phyloP scores from a whole-genome alignment of 2,113 vertebrate genomes.

The Onychorhynchus coronatus region DNA sequence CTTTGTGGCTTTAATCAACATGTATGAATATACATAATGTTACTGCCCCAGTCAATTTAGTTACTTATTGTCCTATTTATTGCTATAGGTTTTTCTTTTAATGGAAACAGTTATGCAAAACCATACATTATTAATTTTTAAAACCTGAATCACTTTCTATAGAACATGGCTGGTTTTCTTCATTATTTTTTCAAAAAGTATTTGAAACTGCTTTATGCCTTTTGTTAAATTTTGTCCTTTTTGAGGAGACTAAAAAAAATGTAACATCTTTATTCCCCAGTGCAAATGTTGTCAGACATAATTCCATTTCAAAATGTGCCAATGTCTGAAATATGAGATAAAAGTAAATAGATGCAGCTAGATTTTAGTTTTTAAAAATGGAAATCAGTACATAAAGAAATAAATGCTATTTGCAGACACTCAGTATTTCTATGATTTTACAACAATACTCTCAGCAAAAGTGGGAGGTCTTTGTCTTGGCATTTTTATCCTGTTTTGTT shows the following conservation, averaged over 20 bases:
- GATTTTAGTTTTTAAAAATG: background rate
- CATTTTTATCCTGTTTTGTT: constrained; percentile 14
- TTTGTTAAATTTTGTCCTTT: background rate
- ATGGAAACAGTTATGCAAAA: background rate
- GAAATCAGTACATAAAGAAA: background rate
- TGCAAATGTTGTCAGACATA: background rate
- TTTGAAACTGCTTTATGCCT: background rate
- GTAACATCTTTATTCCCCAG: background rate
- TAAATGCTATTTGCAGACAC: background rate
- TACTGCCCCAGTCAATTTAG: background rate
- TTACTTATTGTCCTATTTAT: background rate
- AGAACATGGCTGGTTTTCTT: background rate
- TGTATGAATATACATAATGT: background rate
- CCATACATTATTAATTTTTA: background rate
- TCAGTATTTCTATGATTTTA: background rate
- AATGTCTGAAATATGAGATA: background rate
- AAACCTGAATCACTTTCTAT: background rate
- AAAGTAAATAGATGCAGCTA: background rate
- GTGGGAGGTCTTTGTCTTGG: background rate
- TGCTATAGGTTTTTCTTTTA: background rate
- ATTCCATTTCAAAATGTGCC: background rate
- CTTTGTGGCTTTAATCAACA: background rate
- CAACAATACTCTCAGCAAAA: background rate
- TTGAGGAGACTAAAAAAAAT: background rate
- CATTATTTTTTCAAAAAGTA: background rate